Percentiles rank a stretch among this genome's conserved stretches.
Evolutionary conservation across 1,140 invertebrate species (phyloP).

Genomic region (Diachasmimorpha longicaudata): DNA sequence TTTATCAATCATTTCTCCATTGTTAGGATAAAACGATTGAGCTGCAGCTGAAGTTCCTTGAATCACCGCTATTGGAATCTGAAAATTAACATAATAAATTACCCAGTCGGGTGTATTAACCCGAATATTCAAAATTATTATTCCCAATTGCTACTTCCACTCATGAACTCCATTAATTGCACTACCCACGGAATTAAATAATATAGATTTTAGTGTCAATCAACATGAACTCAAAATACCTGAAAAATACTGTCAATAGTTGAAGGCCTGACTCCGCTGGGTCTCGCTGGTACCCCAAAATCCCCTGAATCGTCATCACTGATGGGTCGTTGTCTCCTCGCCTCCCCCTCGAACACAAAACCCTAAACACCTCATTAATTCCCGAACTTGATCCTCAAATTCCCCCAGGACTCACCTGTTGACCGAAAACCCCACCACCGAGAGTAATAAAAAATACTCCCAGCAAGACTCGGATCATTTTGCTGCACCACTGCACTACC

Average conservation of each 20-base stretch:
- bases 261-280: neutral
- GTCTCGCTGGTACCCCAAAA: neutral
- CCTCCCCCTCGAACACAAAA: conserved; percentile 3
- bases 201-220: too few species aligned
- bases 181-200: too few species aligned
- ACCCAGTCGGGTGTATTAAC: neutral
- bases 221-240: neutral
- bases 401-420: neutral
- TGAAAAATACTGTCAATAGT: conserved; percentile 16
- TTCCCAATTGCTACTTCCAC: neutral
- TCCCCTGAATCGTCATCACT: neutral
- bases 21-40: conserved; percentile 43
- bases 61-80: conserved; percentile 54
- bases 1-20: conserved; percentile 39
- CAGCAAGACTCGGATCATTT: neutral
- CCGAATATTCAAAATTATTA: too few species aligned
- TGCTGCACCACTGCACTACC: neutral
- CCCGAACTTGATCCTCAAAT: too few species aligned
- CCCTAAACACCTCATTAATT: neutral
- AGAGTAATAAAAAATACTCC: neutral
- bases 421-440: neutral
- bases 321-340: neutral
- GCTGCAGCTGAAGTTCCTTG: conserved; percentile 44
- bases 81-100: conserved; percentile 2
- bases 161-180: neutral